phyloP scores from a whole-genome alignment of 2,797 vertebrate genomes.

The Apogon talboti region DNA sequence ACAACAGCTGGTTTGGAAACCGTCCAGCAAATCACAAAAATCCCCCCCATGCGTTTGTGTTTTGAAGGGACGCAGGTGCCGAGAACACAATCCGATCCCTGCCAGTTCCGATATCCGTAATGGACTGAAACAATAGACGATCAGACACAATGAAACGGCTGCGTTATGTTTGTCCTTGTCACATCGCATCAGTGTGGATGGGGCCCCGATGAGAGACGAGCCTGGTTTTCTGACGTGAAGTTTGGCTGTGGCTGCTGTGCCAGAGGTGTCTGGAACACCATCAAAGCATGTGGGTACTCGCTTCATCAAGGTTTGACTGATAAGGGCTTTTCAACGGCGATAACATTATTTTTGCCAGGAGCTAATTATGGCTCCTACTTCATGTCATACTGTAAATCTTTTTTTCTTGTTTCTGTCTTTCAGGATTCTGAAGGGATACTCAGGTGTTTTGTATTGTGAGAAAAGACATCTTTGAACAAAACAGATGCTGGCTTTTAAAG shows the following conservation, averaged over 20 bases:
- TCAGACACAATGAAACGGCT: slow-evolving; percentile 56
- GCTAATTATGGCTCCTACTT: slow-evolving; percentile 22
- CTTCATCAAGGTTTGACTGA: slow-evolving; percentile 28
- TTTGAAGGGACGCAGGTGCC: slow-evolving; percentile 68
- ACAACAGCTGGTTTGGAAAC: slow-evolving; percentile 66
- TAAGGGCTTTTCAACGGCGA: slow-evolving; percentile 18
- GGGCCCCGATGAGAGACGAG: slow-evolving; percentile 31
- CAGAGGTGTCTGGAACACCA: slow-evolving; percentile 42
- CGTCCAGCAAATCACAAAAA: slow-evolving; percentile 48
- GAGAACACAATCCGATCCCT: slow-evolving; percentile 50
- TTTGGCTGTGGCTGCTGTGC: slow-evolving; percentile 22
- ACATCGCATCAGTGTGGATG: slow-evolving; percentile 48
- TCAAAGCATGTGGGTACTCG: slow-evolving; percentile 30
- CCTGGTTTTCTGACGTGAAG: slow-evolving; percentile 32
- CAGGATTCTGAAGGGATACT: not conserved
- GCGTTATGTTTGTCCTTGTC: slow-evolving; percentile 66
- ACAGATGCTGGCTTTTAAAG: no score
- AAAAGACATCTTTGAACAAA: no score
- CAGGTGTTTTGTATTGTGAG: not conserved
- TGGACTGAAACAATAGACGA: slow-evolving; percentile 60
- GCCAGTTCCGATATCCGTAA: slow-evolving; percentile 63
- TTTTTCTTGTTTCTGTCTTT: not conserved
- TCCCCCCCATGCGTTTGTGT: slow-evolving; percentile 47
- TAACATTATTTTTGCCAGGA: slow-evolving; percentile 23
- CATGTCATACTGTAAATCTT: not conserved